Evolutionary conservation across 2,888 invertebrate species (phyloP).

Genomic region (Pollenia amentaria): DNA sequence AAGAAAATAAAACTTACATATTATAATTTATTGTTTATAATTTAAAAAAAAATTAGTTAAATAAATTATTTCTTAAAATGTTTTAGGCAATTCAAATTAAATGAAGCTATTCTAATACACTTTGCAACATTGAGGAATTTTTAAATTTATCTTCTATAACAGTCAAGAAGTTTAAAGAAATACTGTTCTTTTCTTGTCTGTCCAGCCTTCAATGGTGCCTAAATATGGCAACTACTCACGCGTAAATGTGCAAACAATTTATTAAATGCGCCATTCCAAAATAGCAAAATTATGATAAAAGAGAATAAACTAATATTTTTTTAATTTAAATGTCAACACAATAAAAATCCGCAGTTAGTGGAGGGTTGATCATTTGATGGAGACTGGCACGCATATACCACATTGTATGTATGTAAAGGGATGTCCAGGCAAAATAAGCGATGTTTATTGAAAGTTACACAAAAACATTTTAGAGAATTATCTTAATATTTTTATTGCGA

Average conservation of each 20-base stretch:
- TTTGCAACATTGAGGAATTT: no score
- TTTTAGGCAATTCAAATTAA: no score
- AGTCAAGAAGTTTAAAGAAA: constrained; percentile 60
- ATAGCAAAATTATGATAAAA: neutral
- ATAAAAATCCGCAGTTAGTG: constrained; percentile 61
- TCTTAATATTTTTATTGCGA: no score
- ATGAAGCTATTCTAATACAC: no score
- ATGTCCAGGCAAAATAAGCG: no score
- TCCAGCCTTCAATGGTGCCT: neutral
- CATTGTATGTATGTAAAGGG: constrained; percentile 85
- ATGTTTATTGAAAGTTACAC: no score
- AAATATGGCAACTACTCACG: constrained; percentile 69
- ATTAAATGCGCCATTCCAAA: constrained; percentile 37
- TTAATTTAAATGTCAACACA: constrained; percentile 32
- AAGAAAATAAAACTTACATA: no score
- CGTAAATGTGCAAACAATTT: constrained; percentile 76
- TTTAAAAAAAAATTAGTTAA: no score
- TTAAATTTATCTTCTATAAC: no score
- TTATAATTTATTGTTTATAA: no score
- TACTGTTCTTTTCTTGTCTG: constrained; percentile 43
- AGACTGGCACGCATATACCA: constrained; percentile 86
- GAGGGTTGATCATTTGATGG: constrained; percentile 39
- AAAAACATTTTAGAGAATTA: no score
- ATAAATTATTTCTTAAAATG: no score
- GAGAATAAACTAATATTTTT: neutral